These are phyloP conservation scores for Globodera rostochiensis DNA, from an alignment of 1,140 invertebrate genomes.

Conservation along the genomic window DNA sequence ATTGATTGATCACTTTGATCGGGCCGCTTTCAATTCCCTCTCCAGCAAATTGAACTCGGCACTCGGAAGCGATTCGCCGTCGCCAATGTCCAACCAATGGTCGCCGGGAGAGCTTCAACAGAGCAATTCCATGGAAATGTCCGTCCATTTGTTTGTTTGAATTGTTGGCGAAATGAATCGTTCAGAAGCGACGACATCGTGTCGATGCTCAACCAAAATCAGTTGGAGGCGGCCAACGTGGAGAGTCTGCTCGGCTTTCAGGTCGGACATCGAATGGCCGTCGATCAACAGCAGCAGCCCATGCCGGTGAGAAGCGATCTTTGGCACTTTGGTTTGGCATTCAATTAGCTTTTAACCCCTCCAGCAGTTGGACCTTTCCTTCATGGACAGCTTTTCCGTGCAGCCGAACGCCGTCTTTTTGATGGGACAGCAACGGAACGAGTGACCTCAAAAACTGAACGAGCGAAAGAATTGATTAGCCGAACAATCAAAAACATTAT, in stretches of 20 bases:
- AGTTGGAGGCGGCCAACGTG: constrained; percentile 54
- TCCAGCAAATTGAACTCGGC: constrained; percentile 52
- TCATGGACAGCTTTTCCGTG: constrained; percentile 50
- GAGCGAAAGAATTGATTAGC: background rate
- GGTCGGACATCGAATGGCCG: constrained; percentile 24
- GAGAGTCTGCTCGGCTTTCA: constrained; percentile 62
- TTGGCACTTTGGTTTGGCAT: background rate
- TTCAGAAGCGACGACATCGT: constrained; percentile 54
- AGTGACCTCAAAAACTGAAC: background rate
- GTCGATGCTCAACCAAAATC: constrained; percentile 47
- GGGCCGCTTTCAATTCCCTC: background rate
- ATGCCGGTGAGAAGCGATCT: background rate
- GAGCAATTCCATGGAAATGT: constrained; percentile 61
- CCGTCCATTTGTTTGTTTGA: constrained; percentile 31
- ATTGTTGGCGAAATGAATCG: constrained; percentile 3
- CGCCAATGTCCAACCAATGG: constrained; percentile 62
- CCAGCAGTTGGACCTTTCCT: constrained; percentile 62
- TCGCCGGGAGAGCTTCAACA: constrained; percentile 60
- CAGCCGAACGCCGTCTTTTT: constrained; percentile 21
- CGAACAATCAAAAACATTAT: too few relatives aligned
- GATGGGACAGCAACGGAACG: constrained; percentile 11
- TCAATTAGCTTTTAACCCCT: constrained; percentile 23
- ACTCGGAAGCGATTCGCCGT: constrained; percentile 60
- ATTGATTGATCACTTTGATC: background rate
- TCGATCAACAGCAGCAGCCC: constrained; percentile 34